A percentile compares a stretch with the other conserved stretches of the same genome.
phyloP scores from a whole-genome alignment of 2,113 vertebrate genomes.

The Anarhynchus alexandrinus region DNA sequence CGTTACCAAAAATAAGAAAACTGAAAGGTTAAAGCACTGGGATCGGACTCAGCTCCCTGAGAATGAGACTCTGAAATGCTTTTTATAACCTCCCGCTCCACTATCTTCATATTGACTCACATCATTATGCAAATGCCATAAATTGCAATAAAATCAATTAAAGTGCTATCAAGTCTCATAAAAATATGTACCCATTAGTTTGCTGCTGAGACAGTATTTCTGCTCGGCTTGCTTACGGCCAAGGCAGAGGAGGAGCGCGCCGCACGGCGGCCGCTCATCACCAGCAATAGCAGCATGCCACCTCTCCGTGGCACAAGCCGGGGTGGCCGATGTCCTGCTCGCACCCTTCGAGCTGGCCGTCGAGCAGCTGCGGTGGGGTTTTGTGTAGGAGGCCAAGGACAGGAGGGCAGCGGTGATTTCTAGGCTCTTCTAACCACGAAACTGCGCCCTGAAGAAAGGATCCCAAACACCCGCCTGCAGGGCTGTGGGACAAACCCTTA shows the following conservation, averaged over 20 bases:
- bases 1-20: neutral
- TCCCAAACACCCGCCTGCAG: neutral
- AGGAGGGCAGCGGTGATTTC: neutral
- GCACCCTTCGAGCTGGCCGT: neutral
- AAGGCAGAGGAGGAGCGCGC: neutral
- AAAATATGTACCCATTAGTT: constrained; percentile 35
- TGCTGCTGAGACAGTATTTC: constrained; percentile 32
- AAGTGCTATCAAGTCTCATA: constrained; percentile 54
- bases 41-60: neutral
- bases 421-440: neutral
- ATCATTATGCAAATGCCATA: constrained; percentile 54
- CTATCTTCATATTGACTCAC: constrained; percentile 20
- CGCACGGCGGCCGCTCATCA: neutral
- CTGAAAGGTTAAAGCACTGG: neutral
- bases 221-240: neutral
- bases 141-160: constrained; percentile 70
- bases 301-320: neutral
- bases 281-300: neutral
- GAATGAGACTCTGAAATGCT: neutral
- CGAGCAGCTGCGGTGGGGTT: neutral
- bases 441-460: neutral
- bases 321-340: rapidly evolving
- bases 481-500: neutral
- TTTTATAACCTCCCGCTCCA: constrained; percentile 42
- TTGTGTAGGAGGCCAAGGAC: neutral